These are phyloP conservation scores for Leucophenga maculata DNA, from an alignment of 2,888 invertebrate species.

Conservation along the genomic window DNA sequence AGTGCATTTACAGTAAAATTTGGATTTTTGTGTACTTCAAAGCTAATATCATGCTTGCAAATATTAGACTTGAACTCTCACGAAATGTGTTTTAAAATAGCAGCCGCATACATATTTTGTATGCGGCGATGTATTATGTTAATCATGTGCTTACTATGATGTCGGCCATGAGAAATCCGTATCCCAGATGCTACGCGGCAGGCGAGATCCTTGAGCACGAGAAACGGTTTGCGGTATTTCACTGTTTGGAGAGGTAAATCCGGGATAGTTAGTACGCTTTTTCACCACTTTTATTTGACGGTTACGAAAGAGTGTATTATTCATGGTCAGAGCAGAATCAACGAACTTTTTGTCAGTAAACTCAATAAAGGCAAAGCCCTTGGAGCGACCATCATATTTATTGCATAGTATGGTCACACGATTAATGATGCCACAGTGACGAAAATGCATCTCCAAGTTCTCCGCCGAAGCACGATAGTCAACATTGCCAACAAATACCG, in stretches of 20 bases:
- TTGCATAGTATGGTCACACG: slow-evolving; percentile 98
- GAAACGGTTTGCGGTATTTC: slow-evolving; percentile 56
- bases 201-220: too few species aligned
- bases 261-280: slow-evolving; percentile 96
- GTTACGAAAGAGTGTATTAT: slow-evolving; percentile 95
- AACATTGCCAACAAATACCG: slow-evolving; percentile 93
- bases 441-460: slow-evolving; percentile 96
- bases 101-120: too few species aligned
- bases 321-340: slow-evolving; percentile 95
- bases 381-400: slow-evolving; percentile 97
- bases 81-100: too few species aligned
- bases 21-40: too few species aligned
- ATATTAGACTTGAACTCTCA: too few species aligned
- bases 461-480: slow-evolving; percentile 98
- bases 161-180: too few species aligned
- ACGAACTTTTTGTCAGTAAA: slow-evolving; percentile 97
- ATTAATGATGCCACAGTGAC: slow-evolving; percentile 97
- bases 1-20: too few species aligned
- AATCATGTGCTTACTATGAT: too few species aligned
- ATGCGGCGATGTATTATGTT: too few species aligned
- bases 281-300: slow-evolving; percentile 97
- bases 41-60: too few species aligned
- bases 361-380: slow-evolving; percentile 98
- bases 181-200: too few species aligned
- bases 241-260: slow-evolving; percentile 87